Conservation (phyloP, 2,113 vertebrate species). For the Trematomus loennbergii region DNA sequence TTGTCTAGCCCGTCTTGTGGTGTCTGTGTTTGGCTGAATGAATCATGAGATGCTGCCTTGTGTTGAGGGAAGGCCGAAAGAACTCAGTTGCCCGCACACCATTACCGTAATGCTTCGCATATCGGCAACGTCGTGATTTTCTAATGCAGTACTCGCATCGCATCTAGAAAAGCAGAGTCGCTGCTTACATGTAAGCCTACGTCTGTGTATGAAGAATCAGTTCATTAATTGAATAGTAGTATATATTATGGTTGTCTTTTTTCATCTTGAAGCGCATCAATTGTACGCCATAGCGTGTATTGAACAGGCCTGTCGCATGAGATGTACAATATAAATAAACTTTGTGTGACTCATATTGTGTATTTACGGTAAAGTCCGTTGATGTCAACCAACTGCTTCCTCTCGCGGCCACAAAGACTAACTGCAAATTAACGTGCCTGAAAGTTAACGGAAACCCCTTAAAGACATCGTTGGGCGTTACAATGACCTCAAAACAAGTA, state of each 20-base stretch:
- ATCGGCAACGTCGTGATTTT: background rate
- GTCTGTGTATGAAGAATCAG: fast-evolving
- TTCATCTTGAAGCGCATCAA: too few species aligned
- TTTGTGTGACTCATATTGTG: background rate
- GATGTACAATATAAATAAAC: too few species aligned
- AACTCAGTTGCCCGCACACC: constrained; percentile 21
- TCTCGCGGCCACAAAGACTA: background rate
- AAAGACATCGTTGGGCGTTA: background rate
- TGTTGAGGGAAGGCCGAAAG: constrained; percentile 65
- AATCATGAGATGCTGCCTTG: constrained; percentile 65
- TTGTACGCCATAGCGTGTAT: too few species aligned
- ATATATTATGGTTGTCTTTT: too few species aligned
- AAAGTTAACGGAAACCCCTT: background rate
- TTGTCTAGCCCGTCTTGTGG: constrained; percentile 43
- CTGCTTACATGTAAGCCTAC: fast-evolving
- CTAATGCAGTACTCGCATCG: background rate
- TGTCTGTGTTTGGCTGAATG: constrained; percentile 70
- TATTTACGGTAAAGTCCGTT: constrained; percentile 57
- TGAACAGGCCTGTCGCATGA: too few species aligned
- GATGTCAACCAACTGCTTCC: background rate
- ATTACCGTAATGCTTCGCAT: constrained; percentile 53
- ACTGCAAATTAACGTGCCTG: background rate
- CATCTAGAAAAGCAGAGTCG: fast-evolving
- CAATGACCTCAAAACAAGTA: background rate
- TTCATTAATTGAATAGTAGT: background rate